Percentiles rank a stretch among this genome's conserved stretches.
Conservation (phyloP, 2,888 invertebrate species). For the Habroteleia sp. region DNA sequence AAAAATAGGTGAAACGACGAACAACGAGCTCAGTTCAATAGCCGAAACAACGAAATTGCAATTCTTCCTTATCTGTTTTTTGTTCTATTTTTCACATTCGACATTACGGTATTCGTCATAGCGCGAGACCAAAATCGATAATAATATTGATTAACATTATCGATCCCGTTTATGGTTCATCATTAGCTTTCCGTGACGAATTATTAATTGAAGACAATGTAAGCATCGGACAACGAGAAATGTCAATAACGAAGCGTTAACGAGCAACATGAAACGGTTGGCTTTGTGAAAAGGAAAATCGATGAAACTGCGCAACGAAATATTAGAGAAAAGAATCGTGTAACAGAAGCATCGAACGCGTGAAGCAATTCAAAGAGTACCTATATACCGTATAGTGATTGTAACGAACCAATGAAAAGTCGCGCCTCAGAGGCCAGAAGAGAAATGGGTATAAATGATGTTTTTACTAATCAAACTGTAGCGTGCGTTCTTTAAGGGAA, state of each 20-base stretch:
- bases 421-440: conserved; percentile 54
- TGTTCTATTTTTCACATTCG: neutral
- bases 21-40: conserved; percentile 54
- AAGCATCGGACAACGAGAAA: conserved; percentile 48
- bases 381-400: conserved; percentile 63
- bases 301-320: conserved; percentile 68
- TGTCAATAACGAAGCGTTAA: conserved; percentile 62
- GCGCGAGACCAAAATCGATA: conserved; percentile 11
- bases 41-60: conserved; percentile 47
- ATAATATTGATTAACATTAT: conserved; percentile 32
- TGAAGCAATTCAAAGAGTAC: conserved; percentile 68
- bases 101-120: neutral
- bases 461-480: conserved; percentile 53
- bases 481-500: conserved; percentile 32
- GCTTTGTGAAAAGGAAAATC: conserved; percentile 42
- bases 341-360: conserved; percentile 55
- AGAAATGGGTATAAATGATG: conserved; percentile 46
- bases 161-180: conserved; percentile 19
- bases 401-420: conserved; percentile 42
- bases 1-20: conserved; percentile 7
- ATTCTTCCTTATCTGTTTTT: neutral
- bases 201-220: conserved; percentile 40
- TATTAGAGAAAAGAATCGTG: conserved; percentile 56
- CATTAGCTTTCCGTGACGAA: conserved; percentile 46
- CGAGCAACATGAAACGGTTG: conserved; percentile 47